phyloP scores from a whole-genome alignment of 2,113 vertebrate genomes.

The Ptilonorhynchus violaceus region DNA sequence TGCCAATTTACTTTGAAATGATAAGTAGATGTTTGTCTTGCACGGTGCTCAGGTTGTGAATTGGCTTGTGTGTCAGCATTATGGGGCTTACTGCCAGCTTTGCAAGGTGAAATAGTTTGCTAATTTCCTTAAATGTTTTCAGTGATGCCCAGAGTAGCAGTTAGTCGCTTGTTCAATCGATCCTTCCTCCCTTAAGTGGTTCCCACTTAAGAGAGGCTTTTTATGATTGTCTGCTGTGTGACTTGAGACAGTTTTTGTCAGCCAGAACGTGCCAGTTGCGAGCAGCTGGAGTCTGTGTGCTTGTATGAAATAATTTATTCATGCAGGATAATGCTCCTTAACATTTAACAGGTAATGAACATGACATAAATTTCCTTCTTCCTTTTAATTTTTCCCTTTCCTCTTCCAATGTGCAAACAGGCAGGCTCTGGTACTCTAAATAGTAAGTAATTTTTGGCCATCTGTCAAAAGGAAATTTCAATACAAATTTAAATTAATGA shows the following conservation, averaged over 20 bases:
- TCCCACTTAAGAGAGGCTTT: conserved; percentile 71
- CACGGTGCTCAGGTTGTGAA: neutral
- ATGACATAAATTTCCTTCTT: conserved; percentile 81
- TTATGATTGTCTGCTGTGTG: conserved; percentile 72
- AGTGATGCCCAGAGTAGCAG: conserved; percentile 72
- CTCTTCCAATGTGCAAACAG: conserved; percentile 82
- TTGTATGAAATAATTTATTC: conserved; percentile 81
- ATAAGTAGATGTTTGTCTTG: conserved; percentile 49
- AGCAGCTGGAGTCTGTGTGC: conserved; percentile 70
- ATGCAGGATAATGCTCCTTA: conserved; percentile 78
- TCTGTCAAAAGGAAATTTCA: conserved; percentile 87
- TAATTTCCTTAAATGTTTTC: conserved; percentile 75
- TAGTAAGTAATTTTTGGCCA: conserved; percentile 88
- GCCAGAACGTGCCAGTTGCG: conserved; percentile 62
- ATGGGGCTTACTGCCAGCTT: conserved; percentile 51
- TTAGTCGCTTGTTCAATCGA: conserved; percentile 70
- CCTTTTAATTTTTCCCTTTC: conserved; percentile 82
- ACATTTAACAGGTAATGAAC: conserved; percentile 85
- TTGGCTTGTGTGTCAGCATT: conserved; percentile 49
- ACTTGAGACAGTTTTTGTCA: conserved; percentile 71
- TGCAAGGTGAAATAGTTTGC: conserved; percentile 73
- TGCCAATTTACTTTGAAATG: conserved; percentile 50
- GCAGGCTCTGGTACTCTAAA: conserved; percentile 80
- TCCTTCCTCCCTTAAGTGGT: conserved; percentile 69
- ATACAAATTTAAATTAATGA: conserved; percentile 89